Evolutionary conservation across 2,113 vertebrate species (phyloP), one percentile per base, ranked within the genome.

Genomic region (Mormoops blainvillei): DNA sequence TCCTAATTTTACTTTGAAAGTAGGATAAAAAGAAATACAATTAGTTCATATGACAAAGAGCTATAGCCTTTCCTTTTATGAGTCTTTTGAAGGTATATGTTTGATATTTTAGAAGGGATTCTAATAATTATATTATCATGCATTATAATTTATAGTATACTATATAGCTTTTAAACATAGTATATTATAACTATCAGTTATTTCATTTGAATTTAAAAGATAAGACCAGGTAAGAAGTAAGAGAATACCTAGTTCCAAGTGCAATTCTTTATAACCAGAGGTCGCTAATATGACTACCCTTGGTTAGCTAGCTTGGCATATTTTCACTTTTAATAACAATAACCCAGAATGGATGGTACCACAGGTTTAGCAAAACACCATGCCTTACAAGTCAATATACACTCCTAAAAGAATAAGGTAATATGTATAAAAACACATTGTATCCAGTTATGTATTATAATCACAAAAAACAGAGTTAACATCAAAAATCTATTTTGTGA

Each of bases 401-500:
- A 71, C 13, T 88, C 26, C 18, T 90, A 78, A 87, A 73, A 87
- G 24, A 13, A 73, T 43, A 65, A 80, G n/a, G 12, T 54, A 77
- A 31, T 77, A 54, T 31, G 11, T 45, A 91, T 78, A 78, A 90
- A 96, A 81, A 45, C 6, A 87, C 7, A 52, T 4, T 68, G 28
- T 82, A 91, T 70, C 24, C 13, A 93, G 65, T 65, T 78, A 78
- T 74, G 5, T 54, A 41, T 88, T 94, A 87, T 10, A 45, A 33
- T 78, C 67, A 96, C 31, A 58, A 93, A 82, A 96, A 94, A 65
- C 45, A 91, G 54, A 94, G 26, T 93, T 94, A 92, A 94, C n/a
- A 90, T 54, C 19, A 92, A 63, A 88, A 88, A 94, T 58, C 14
- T 77, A 86, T 84, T 63, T 14, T 43, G 28, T 70, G 74, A 89